Conservation (phyloP, 2,797 vertebrate genomes). For the Pteropus rufus region DNA sequence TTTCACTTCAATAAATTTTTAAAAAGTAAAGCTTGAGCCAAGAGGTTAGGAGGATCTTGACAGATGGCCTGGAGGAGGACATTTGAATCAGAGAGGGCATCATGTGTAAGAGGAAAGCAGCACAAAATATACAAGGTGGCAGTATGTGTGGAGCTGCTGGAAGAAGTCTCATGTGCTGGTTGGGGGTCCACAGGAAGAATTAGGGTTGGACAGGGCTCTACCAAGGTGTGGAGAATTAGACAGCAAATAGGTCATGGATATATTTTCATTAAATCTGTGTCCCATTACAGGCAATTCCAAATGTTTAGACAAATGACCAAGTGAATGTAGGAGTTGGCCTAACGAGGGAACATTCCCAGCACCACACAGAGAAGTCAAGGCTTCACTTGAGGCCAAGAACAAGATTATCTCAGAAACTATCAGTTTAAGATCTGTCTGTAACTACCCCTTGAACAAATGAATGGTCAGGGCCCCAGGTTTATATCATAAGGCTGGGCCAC, state of each 20-base stretch:
- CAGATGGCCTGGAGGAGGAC: not conserved
- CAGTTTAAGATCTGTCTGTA: not conserved
- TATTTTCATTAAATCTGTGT: not conserved
- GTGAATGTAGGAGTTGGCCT: not conserved
- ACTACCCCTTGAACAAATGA: not conserved
- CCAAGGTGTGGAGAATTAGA: not conserved
- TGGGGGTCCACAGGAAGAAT: fast-evolving
- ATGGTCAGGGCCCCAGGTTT: not conserved
- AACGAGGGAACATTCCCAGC: not conserved
- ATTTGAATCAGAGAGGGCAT: not conserved
- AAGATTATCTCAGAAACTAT: not conserved
- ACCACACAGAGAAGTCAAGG: too few relatives aligned
- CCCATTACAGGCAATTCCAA: not conserved
- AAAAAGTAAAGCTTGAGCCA: not conserved
- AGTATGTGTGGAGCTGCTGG: fast-evolving
- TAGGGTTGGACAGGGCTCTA: not conserved
- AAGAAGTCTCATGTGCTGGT: fast-evolving
- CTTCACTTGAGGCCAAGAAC: not conserved
- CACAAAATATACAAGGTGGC: fast-evolving
- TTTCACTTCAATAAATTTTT: not conserved
- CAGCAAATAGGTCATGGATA: not conserved
- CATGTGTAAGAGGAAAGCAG: fast-evolving
- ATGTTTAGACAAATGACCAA: not conserved
- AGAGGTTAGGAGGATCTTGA: not conserved
- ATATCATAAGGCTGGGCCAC: too few relatives aligned